Evolutionary conservation across 2,797 vertebrate genomes (phyloP).

Genomic region (Falco naumanni): DNA sequence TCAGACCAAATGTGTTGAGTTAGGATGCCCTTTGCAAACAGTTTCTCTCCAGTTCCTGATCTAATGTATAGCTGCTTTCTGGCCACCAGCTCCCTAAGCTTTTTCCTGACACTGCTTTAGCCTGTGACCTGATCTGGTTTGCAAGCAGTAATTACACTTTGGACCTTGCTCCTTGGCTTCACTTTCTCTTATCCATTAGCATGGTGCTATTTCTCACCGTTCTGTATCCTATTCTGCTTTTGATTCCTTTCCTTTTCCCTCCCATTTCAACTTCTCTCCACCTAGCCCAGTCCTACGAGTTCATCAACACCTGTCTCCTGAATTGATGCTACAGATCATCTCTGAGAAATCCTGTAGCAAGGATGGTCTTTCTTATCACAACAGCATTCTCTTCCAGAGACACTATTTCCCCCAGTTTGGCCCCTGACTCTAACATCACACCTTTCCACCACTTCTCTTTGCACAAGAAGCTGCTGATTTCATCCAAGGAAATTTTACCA

Average conservation of each 20-base stretch:
- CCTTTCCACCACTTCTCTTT: not conserved
- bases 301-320: not conserved
- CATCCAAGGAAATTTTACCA: not conserved
- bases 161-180: not conserved
- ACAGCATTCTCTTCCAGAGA: not conserved
- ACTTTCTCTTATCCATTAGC: not conserved
- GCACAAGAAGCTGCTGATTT: not conserved
- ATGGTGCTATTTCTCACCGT: not conserved
- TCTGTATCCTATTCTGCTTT: not conserved
- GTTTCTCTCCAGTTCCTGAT: not conserved
- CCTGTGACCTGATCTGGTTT: not conserved
- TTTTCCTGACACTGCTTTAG: not conserved
- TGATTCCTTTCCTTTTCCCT: not conserved
- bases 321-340: not conserved
- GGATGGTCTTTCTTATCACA: not conserved
- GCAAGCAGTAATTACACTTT: not conserved
- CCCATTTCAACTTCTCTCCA: not conserved
- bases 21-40: not conserved
- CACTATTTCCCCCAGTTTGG: not conserved
- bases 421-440: not conserved
- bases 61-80: not conserved
- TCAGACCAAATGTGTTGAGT: not conserved
- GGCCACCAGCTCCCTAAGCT: not conserved
- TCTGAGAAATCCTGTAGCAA: not conserved
- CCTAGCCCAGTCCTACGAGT: not conserved